Conservation (phyloP, 2,888 invertebrate genomes). For the Dynastes hyllus region DNA sequence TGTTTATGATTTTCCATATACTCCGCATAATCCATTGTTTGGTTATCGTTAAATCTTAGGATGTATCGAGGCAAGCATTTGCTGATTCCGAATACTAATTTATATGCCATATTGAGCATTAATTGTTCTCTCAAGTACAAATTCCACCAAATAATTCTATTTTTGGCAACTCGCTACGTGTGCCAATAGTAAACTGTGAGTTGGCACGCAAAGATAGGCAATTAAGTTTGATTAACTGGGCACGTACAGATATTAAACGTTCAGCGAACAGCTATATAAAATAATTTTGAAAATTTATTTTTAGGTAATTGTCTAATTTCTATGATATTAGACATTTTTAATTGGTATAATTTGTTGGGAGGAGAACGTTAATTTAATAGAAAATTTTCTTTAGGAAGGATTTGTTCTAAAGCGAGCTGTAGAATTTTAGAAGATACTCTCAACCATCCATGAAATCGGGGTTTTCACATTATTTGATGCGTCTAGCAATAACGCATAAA, state of each 20-base stretch:
- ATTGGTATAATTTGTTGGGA: too few relatives aligned
- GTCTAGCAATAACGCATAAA: too few relatives aligned
- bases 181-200: conserved; percentile 34
- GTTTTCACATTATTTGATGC: too few relatives aligned
- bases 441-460: too few relatives aligned
- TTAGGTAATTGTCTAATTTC: conserved; percentile 1
- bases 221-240: conserved; percentile 38
- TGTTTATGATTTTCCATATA: conserved; percentile 25
- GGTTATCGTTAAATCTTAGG: conserved; percentile 38
- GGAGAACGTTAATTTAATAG: too few relatives aligned
- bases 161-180: conserved; percentile 33
- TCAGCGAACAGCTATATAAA: conserved; percentile 22
- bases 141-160: conserved; percentile 34
- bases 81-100: conserved; percentile 39
- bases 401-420: too few relatives aligned
- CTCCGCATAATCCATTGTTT: conserved; percentile 19
- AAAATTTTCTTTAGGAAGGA: too few relatives aligned
- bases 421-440: too few relatives aligned
- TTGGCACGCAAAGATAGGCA: conserved; percentile 37
- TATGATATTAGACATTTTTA: neutral
- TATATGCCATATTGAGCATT: conserved; percentile 46
- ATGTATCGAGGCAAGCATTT: conserved; percentile 24
- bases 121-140: conserved; percentile 36
- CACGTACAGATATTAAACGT: conserved; percentile 29
- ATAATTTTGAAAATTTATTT: conserved; percentile 17